A percentile compares a stretch with the other conserved stretches of the same genome.
Conservation (phyloP, 2,888 invertebrate species). For the Oxystoma pomonae region DNA sequence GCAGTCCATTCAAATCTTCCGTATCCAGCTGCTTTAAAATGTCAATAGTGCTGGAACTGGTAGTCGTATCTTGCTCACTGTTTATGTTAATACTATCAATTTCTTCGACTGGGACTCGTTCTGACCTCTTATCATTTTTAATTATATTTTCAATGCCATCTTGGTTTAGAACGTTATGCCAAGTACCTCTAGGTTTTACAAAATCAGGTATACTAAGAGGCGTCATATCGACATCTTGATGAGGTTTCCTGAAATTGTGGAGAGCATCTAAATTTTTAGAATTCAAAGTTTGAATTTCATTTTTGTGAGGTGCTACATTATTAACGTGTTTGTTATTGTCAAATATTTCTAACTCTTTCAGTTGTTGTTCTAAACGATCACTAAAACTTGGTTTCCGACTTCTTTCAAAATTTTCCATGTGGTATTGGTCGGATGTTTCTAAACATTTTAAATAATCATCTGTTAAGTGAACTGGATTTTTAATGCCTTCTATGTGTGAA, state of each 20-base stretch:
- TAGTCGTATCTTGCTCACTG: neutral
- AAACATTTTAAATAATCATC: neutral
- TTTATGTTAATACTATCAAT: neutral
- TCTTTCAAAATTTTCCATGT: neutral
- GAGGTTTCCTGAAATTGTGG: neutral
- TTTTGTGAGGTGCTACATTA: neutral
- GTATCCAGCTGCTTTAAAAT: neutral
- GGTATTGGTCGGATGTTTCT: neutral
- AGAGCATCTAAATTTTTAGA: too few species aligned
- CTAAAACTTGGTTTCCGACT: neutral
- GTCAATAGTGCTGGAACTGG: neutral
- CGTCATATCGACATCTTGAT: constrained; percentile 27
- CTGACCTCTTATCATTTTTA: neutral
- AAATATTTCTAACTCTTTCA: neutral
- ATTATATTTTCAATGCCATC: neutral
- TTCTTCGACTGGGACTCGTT: neutral
- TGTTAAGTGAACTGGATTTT: too few species aligned
- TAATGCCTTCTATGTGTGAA: too few species aligned
- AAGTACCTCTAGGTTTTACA: constrained; percentile 35
- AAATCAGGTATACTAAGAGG: constrained; percentile 40
- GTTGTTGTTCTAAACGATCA: neutral
- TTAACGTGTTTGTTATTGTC: neutral
- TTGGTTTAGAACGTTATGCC: constrained; percentile 27
- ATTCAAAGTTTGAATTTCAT: neutral
- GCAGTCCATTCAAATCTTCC: neutral